phyloP scores from a whole-genome alignment of 2,797 vertebrate genomes.

The Semotilus atromaculatus region DNA sequence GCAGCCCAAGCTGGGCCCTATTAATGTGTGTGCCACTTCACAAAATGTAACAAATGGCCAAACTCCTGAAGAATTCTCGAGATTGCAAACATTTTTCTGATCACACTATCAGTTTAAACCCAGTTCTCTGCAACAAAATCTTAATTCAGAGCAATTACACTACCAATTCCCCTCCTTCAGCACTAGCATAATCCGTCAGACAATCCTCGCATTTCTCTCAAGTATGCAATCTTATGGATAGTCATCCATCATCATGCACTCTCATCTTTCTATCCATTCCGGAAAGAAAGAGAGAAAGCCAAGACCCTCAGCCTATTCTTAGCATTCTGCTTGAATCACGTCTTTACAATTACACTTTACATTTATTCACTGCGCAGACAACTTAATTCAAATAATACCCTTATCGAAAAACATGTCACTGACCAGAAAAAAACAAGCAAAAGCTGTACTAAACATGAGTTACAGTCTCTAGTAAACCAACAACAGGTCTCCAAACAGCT shows the following conservation, averaged over 20 bases:
- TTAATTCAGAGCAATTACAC: conserved; percentile 29
- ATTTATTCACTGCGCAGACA: neutral
- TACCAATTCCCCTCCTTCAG: conserved; percentile 18
- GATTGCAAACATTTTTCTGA: neutral
- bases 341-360: neutral
- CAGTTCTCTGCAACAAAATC: conserved; percentile 1
- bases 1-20: conserved; percentile 19
- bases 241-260: conserved; percentile 26
- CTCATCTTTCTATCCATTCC: neutral
- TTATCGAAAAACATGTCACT: conserved; percentile 49
- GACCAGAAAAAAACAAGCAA: conserved; percentile 61
- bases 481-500: neutral
- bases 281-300: neutral
- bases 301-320: neutral
- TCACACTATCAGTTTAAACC: conserved; percentile 9
- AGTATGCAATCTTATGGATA: conserved; percentile 51
- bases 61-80: conserved; percentile 17
- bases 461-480: conserved; percentile 32
- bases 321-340: neutral
- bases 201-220: conserved; percentile 30
- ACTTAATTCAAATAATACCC: neutral
- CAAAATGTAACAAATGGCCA: conserved; percentile 16
- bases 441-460: conserved; percentile 40
- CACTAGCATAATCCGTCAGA: conserved; percentile 45
- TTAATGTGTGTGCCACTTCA: conserved; percentile 18